Evolutionary conservation across 2,113 vertebrate genomes (phyloP).

Genomic region (Zonotrichia leucophrys): DNA sequence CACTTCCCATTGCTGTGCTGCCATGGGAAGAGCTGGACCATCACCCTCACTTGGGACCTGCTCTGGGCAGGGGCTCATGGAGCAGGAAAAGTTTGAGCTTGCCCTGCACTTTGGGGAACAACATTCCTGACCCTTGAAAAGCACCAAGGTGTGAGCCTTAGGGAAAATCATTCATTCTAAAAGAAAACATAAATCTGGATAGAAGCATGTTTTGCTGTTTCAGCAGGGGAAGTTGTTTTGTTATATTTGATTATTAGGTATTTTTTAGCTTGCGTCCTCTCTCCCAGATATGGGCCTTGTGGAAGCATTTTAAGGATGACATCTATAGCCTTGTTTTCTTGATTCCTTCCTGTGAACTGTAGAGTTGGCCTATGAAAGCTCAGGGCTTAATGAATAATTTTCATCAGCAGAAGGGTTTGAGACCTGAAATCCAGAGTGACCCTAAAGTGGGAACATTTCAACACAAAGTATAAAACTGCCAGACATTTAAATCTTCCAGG

Average conservation of each 20-base stretch:
- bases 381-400: not conserved
- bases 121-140: not conserved
- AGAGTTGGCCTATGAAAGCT: not conserved
- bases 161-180: not conserved
- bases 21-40: not conserved
- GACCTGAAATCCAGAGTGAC: not conserved
- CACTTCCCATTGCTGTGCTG: not conserved
- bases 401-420: not conserved
- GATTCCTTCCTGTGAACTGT: not conserved
- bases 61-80: not conserved
- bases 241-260: fast-evolving
- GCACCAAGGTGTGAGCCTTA: not conserved
- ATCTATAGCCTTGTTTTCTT: not conserved
- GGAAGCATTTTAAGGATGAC: not conserved
- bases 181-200: not conserved
- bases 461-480: not conserved
- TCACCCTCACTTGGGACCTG: fast-evolving
- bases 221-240: not conserved
- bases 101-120: not conserved
- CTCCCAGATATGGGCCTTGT: fast-evolving
- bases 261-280: not conserved
- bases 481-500: not conserved
- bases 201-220: not conserved
- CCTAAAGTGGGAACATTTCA: not conserved
- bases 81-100: not conserved